Evolutionary conservation across 2,797 vertebrate genomes (phyloP), one percentile per base, ranked within the genome.

Genomic region (Diglossa cyanea): DNA sequence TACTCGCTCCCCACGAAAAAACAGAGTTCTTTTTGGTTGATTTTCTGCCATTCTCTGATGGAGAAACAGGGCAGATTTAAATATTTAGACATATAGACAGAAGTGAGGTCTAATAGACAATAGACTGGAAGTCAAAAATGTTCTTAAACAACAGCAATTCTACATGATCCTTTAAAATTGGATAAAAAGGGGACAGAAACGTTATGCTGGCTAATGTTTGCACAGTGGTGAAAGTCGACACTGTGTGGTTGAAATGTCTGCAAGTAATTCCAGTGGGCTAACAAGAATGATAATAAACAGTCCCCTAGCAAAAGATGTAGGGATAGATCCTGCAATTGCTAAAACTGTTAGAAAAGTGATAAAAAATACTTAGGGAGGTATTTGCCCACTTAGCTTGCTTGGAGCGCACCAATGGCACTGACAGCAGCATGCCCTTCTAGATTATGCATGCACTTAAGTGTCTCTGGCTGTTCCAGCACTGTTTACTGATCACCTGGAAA

Each of bases 1-100:
- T 67, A 98, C 97, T 93, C 98, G 98, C 75, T 99, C 98, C 40
- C 99, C 99, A 31, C 2, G 81, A 76, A 99, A 99, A 74, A 92
- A 18, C 57, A 98, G 97, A 2, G 97, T 98, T 84, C 67, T 94
- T 26, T 96, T 96, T 42, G 93, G 92, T 68, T 93, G 95, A 10
- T 83, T 92, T 63, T 98, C 97, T 35, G 98, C 97, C 93, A 98
- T 97, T 96, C 97, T 97, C 98, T 99, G 74, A 67, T 23, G 44
- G 65, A 47, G 68, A 94, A 95, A 47, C 53, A 91, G 5, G n/a
- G 48, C 7, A 62, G 9, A 47, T 73, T 55, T 37, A 89, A 44
- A 28, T 71, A 75, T 35, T 80, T 40, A 76, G 13, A 68, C 13
- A 62, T 17, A 42, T 0, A 76, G 53, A 50, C 25, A 83, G 24